These are phyloP conservation scores for Melinopterus prodromus DNA, from an alignment of 2,888 invertebrate species.

Conservation along the genomic window DNA sequence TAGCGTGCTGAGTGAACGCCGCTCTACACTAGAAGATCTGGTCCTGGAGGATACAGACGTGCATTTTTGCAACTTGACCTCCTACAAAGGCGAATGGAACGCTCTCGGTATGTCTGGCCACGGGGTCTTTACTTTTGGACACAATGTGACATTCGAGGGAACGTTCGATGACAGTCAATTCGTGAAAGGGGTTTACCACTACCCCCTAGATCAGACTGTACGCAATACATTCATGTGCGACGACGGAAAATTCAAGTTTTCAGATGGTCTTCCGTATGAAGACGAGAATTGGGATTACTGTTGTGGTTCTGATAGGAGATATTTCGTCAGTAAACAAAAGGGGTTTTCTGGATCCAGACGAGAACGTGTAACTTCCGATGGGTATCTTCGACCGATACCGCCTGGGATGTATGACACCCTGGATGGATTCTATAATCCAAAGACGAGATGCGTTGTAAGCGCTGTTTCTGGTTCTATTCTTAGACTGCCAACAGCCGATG, in stretches of 20 bases:
- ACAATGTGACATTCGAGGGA: constrained; percentile 70
- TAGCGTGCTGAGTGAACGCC: not conserved
- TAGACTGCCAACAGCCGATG: constrained; percentile 63
- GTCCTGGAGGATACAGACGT: too few relatives aligned
- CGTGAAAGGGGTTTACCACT: constrained; percentile 70
- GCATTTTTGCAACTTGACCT: constrained; percentile 57
- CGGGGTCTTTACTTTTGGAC: constrained; percentile 67
- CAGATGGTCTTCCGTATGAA: constrained; percentile 67
- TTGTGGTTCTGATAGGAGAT: constrained; percentile 67
- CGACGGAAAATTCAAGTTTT: constrained; percentile 55
- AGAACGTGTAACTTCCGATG: constrained; percentile 68
- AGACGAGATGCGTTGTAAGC: constrained; percentile 59
- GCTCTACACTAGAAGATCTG: not conserved
- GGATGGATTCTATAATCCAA: constrained; percentile 74
- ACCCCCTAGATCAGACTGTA: constrained; percentile 68
- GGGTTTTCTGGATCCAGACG: constrained; percentile 72
- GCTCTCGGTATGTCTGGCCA: constrained; percentile 67
- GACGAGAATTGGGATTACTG: constrained; percentile 72
- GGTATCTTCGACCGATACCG: constrained; percentile 68
- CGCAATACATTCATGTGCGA: constrained; percentile 72
- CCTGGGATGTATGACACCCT: constrained; percentile 73
- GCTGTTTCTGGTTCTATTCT: constrained; percentile 46
- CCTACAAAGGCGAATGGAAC: constrained; percentile 69
- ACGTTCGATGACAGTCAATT: constrained; percentile 73
- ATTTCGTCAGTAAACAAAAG: constrained; percentile 61